Evolutionary conservation across 2,888 invertebrate genomes (phyloP).

Genomic region (Pterostichus niger): DNA sequence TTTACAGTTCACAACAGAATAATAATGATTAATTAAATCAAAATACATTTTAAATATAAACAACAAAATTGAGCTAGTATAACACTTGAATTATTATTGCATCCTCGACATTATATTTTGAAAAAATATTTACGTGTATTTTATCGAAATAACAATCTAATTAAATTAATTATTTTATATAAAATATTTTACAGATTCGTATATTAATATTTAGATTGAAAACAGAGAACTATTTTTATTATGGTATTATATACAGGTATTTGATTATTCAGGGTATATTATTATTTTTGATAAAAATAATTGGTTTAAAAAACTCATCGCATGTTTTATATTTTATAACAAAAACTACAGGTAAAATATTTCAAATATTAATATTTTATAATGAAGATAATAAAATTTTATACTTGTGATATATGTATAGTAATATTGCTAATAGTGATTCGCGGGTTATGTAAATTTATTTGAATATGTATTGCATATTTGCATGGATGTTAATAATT

Average conservation of each 20-base stretch:
- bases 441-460: background rate
- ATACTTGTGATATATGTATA: background rate
- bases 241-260: background rate
- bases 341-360: background rate
- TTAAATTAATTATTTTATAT: too few species aligned
- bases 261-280: background rate
- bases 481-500: background rate
- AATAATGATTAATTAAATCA: too few species aligned
- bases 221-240: background rate
- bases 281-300: background rate
- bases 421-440: background rate
- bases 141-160: too few species aligned
- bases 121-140: too few species aligned
- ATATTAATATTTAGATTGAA: too few species aligned
- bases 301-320: background rate
- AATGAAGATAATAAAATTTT: background rate
- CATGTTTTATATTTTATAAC: slow-evolving; percentile 1
- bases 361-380: background rate
- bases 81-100: too few species aligned
- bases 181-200: too few species aligned
- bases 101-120: too few species aligned
- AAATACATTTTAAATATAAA: too few species aligned
- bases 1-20: too few species aligned
- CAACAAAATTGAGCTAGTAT: too few species aligned
- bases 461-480: background rate